Percentiles rank a stretch among this genome's conserved stretches.
phyloP scores from a whole-genome alignment of 2,797 vertebrate genomes.

The Alcedo atthis region DNA sequence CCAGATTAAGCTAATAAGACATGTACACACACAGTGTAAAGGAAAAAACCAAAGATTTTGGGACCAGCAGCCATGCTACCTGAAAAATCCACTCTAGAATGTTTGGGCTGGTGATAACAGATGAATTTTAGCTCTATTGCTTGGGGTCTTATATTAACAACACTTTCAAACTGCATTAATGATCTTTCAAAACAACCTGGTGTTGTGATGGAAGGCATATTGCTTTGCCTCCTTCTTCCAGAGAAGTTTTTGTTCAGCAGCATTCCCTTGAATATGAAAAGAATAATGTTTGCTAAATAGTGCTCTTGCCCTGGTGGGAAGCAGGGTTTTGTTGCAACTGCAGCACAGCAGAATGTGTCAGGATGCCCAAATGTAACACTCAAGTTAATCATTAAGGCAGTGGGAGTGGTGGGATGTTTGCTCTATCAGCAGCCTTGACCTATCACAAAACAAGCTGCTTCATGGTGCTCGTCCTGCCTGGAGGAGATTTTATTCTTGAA shows the following conservation, averaged over 20 bases:
- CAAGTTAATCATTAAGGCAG: neutral
- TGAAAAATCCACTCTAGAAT: neutral
- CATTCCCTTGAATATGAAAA: neutral
- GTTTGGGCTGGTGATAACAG: neutral
- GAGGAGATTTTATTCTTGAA: neutral
- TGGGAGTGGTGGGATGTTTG: neutral
- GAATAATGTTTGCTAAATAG: neutral
- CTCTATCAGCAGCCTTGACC: neutral
- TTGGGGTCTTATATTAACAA: neutral
- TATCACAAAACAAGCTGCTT: neutral
- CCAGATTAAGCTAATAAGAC: neutral
- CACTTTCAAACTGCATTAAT: neutral
- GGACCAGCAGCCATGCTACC: neutral
- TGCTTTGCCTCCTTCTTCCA: neutral
- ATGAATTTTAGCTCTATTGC: neutral
- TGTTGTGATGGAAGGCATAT: neutral
- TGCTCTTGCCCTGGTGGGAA: neutral
- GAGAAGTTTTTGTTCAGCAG: neutral
- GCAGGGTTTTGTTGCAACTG: neutral
- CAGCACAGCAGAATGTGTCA: neutral
- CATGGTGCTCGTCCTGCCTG: neutral
- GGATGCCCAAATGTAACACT: neutral
- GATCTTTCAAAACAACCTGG: neutral
- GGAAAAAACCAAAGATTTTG: neutral
- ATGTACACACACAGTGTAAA: neutral